Conservation (phyloP, 2,888 invertebrate species). For the Panopea generosa region DNA sequence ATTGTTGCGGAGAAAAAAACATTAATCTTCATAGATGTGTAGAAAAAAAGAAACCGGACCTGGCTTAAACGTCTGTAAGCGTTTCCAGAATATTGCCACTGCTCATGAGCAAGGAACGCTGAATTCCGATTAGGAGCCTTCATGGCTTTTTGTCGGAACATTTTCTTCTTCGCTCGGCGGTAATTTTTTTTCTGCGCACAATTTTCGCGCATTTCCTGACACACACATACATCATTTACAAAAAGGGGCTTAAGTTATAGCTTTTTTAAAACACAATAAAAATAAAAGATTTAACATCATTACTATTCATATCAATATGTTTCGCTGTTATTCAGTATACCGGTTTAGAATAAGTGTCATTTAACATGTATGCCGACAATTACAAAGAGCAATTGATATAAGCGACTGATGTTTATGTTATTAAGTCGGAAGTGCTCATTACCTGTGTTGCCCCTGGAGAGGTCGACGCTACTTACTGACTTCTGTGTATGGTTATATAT, state of each 20-base stretch:
- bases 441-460: constrained; percentile 58
- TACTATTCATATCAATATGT: too few species aligned
- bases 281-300: too few species aligned
- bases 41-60: constrained; percentile 53
- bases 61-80: constrained; percentile 73
- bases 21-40: background rate
- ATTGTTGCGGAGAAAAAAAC: constrained; percentile 8
- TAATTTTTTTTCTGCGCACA: constrained; percentile 73
- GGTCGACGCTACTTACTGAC: background rate
- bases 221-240: constrained; percentile 34
- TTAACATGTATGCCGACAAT: too few species aligned
- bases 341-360: too few species aligned
- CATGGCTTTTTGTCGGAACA: constrained; percentile 64
- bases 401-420: constrained; percentile 33
- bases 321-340: too few species aligned
- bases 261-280: too few species aligned
- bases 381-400: background rate
- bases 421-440: constrained; percentile 27
- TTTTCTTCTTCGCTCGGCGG: constrained; percentile 67
- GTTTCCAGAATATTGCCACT: constrained; percentile 77
- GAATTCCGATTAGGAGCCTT: constrained; percentile 68
- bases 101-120: constrained; percentile 71
- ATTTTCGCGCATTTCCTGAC: constrained; percentile 53
- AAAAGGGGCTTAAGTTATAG: constrained; percentile 8
- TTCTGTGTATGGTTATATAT: too few species aligned